A percentile compares a stretch with the other conserved stretches of the same genome.
Evolutionary conservation across 2,113 vertebrate species (phyloP).

Genomic region (Indicator indicator): DNA sequence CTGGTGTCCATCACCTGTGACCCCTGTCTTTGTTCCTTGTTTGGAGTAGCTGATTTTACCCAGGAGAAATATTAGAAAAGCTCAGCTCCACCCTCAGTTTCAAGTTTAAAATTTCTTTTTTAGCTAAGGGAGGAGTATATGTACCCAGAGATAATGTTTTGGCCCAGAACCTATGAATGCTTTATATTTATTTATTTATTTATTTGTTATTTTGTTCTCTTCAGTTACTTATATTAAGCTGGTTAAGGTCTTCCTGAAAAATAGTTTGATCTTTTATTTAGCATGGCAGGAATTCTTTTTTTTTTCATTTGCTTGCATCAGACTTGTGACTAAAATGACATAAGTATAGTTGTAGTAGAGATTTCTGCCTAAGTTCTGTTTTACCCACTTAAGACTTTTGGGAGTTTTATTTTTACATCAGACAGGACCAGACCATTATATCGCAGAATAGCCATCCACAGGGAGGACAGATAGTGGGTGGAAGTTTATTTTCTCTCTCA

Average conservation of each 20-base stretch:
- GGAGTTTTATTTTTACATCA: background rate
- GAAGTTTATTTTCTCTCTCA: background rate
- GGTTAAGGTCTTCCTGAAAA: background rate
- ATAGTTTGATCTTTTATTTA: background rate
- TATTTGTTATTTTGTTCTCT: background rate
- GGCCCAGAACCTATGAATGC: background rate
- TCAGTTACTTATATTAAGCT: background rate
- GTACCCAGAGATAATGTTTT: background rate
- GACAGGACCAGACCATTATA: background rate
- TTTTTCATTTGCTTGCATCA: background rate
- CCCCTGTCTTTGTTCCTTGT: background rate
- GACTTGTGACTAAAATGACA: background rate
- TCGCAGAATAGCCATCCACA: background rate
- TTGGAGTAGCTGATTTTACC: background rate
- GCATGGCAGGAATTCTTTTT: background rate
- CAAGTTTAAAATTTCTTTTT: background rate
- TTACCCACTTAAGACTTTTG: background rate
- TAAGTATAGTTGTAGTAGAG: background rate
- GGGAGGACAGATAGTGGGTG: background rate
- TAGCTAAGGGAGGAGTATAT: background rate
- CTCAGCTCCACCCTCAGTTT: background rate
- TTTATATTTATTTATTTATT: background rate
- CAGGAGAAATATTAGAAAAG: background rate
- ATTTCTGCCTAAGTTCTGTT: background rate
- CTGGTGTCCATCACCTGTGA: background rate